These are phyloP conservation scores for Drosophila setifemur DNA, from an alignment of 1,140 invertebrate genomes.

Conservation along the genomic window DNA sequence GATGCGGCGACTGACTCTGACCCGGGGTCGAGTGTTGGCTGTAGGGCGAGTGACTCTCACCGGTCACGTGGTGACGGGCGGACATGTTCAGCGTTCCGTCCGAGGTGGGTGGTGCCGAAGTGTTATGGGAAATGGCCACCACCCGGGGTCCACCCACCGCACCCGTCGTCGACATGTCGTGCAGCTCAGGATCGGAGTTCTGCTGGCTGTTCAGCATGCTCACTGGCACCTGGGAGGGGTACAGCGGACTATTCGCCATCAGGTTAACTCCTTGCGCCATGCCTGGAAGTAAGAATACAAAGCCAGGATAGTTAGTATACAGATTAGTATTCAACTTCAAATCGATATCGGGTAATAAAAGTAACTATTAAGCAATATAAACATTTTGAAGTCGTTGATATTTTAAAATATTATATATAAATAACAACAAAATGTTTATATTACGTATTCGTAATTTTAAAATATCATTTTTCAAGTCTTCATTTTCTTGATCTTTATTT, in stretches of 20 bases:
- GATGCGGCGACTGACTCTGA: constrained; percentile 81
- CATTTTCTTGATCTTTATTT: too few relatives aligned
- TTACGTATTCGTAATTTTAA: too few relatives aligned
- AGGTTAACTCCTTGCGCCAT: constrained; percentile 63
- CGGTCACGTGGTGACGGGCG: constrained; percentile 67
- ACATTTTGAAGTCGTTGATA: too few relatives aligned
- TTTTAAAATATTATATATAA: too few relatives aligned
- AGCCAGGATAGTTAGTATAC: not conserved
- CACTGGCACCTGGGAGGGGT: constrained; percentile 70
- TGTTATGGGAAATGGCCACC: constrained; percentile 47
- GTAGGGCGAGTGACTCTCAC: constrained; percentile 73
- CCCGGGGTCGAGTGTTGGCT: constrained; percentile 66
- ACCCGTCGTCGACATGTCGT: constrained; percentile 71
- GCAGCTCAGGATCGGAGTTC: constrained; percentile 64
- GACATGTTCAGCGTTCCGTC: constrained; percentile 71
- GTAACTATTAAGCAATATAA: too few relatives aligned
- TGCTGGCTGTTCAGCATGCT: constrained; percentile 45
- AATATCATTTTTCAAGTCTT: too few relatives aligned
- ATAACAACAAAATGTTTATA: too few relatives aligned
- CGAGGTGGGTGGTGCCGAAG: constrained; percentile 37
- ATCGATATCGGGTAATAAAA: too few relatives aligned
- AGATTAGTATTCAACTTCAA: too few relatives aligned
- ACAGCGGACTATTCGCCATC: constrained; percentile 55
- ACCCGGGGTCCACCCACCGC: constrained; percentile 37
- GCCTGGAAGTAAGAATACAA: constrained; percentile 31